These are phyloP conservation scores for Prochilodus magdalenae DNA, from an alignment of 2,113 vertebrate species.

Conservation along the genomic window DNA sequence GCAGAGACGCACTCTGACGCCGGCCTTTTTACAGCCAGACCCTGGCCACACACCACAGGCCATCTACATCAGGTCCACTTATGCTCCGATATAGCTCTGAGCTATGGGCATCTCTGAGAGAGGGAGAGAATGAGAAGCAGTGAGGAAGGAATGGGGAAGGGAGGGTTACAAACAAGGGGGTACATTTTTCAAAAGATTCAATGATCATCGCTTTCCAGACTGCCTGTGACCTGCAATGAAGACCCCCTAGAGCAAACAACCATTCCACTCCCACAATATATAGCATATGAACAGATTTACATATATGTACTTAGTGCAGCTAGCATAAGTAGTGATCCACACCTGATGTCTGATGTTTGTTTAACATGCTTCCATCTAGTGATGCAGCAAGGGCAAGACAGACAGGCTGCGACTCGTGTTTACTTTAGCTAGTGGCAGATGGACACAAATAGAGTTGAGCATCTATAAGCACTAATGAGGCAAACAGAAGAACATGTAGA, in stretches of 20 bases:
- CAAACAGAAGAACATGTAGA: no score
- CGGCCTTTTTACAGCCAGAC: constrained; percentile 74
- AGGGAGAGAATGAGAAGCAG: not conserved
- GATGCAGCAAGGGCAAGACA: no score
- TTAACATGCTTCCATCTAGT: no score
- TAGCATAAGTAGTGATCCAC: no score
- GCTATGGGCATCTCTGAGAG: constrained; percentile 51
- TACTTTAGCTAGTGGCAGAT: no score
- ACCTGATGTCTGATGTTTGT: no score
- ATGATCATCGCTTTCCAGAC: not conserved
- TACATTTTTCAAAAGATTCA: not conserved
- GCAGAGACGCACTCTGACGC: constrained; percentile 76
- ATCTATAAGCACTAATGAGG: no score
- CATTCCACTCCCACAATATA: no score
- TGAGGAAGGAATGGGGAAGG: not conserved
- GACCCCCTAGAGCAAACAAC: not conserved
- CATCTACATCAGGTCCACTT: constrained; percentile 77
- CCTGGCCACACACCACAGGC: constrained; percentile 77
- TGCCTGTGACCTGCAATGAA: not conserved
- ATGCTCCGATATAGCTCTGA: constrained; percentile 73
- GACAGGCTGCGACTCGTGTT: no score
- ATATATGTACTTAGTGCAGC: no score
- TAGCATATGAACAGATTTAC: no score
- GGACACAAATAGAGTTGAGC: no score
- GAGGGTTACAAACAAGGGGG: not conserved